These are phyloP conservation scores for Chrysogorgia sp. DNA, from an alignment of 92 coral and sea anemone species.

Conservation along the genomic window DNA sequence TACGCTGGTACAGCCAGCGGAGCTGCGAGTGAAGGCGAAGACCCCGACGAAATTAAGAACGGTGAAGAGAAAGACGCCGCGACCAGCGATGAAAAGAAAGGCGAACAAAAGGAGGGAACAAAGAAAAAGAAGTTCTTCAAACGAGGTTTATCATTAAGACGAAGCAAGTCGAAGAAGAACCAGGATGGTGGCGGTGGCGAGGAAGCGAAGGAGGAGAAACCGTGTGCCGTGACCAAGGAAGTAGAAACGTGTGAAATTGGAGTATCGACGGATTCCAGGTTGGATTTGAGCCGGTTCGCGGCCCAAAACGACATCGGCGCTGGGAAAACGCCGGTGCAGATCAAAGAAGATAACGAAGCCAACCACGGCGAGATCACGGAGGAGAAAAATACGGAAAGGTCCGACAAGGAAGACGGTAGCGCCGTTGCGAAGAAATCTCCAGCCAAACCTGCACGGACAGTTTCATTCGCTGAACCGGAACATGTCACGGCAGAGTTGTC, in stretches of 20 bases:
- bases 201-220: neutral
- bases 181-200: neutral
- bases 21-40: constrained; percentile 16
- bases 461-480: constrained; percentile 31
- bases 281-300: neutral
- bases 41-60: neutral
- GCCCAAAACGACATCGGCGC: neutral
- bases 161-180: constrained; percentile 33
- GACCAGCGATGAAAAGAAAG: neutral
- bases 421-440: neutral
- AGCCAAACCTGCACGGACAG: constrained; percentile 17
- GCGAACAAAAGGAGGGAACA: constrained; percentile 4
- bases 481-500: neutral
- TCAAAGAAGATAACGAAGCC: neutral
- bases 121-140: constrained; percentile 34
- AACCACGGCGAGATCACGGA: neutral
- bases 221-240: neutral
- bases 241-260: neutral
- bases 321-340: neutral
- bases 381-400: neutral
- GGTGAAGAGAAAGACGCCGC: neutral
- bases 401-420: neutral
- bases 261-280: neutral
- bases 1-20: neutral
- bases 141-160: constrained; percentile 39